A percentile compares a stretch with the other conserved stretches of the same genome.
Evolutionary conservation across 1,140 invertebrate species (phyloP).

Genomic region (Drosophila athabasca): DNA sequence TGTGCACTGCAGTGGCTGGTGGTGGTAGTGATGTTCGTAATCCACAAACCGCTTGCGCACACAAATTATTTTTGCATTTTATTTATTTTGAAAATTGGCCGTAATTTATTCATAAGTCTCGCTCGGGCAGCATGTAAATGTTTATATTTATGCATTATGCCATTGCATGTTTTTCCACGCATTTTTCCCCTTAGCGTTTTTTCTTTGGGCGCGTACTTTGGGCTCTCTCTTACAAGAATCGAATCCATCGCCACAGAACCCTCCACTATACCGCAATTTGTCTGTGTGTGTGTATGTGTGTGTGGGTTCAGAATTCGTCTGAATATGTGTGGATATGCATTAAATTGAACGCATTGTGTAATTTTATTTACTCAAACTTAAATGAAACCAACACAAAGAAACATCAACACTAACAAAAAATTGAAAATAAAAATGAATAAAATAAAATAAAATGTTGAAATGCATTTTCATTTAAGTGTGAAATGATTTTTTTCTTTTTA

Average conservation of each 20-base stretch:
- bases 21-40: slow-evolving; percentile 2
- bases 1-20: no score
- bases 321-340: slow-evolving; percentile 19
- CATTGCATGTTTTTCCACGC: slow-evolving; percentile 36
- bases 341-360: slow-evolving; percentile 72
- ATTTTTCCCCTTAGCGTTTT: background rate
- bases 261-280: slow-evolving; percentile 16
- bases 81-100: slow-evolving; percentile 80
- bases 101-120: slow-evolving; percentile 78
- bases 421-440: slow-evolving; percentile 25
- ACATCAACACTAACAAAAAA: background rate
- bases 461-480: slow-evolving; percentile 65
- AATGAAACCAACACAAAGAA: slow-evolving; percentile 34
- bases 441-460: slow-evolving; percentile 44
- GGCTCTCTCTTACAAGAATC: slow-evolving; percentile 13
- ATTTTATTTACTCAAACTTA: slow-evolving; percentile 77
- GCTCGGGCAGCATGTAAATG: slow-evolving; percentile 63
- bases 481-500: slow-evolving; percentile 61
- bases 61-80: slow-evolving; percentile 80
- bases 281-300: slow-evolving; percentile 7
- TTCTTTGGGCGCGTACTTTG: background rate
- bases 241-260: slow-evolving; percentile 4
- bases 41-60: slow-evolving; percentile 62
- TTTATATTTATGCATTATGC: slow-evolving; percentile 79
- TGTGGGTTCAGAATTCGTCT: slow-evolving; percentile 17